Conservation (phyloP, 2,797 vertebrate genomes). For the Labroides dimidiatus region DNA sequence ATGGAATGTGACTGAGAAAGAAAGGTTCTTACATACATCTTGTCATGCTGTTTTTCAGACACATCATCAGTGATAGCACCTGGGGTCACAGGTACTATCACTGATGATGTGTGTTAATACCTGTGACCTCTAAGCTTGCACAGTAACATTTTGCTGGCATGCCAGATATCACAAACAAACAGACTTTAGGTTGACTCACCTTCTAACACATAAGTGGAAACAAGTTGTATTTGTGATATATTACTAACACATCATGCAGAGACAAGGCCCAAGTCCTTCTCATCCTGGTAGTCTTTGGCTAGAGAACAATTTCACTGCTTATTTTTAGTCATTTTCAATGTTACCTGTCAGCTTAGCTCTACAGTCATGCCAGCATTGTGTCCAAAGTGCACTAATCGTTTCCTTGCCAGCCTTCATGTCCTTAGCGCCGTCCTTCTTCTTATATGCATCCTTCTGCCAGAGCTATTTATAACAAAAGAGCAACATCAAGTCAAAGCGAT, state of each 20-base stretch:
- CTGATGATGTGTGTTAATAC: no score
- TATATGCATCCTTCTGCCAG: slow-evolving; percentile 16
- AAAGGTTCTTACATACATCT: no score
- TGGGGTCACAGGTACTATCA: no score
- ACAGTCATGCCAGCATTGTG: slow-evolving; percentile 35
- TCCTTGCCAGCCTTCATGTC: slow-evolving; percentile 43
- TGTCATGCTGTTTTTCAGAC: no score
- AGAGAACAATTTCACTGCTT: slow-evolving; percentile 11
- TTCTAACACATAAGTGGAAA: no score
- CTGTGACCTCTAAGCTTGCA: no score
- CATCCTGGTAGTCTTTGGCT: neutral
- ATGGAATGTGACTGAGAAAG: no score
- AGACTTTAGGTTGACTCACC: no score
- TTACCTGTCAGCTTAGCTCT: slow-evolving; percentile 44
- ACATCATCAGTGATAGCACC: no score
- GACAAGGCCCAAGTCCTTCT: neutral
- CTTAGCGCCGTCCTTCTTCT: slow-evolving; percentile 29
- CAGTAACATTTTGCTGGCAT: no score
- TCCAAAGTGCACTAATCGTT: slow-evolving; percentile 18
- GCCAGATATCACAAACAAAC: no score
- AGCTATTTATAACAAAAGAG: slow-evolving; percentile 37
- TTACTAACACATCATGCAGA: neutral
- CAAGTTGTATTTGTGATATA: slow-evolving; percentile 2
- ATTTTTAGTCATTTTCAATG: slow-evolving; percentile 3
- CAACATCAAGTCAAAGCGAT: slow-evolving; percentile 30